phyloP scores from a whole-genome alignment of 2,888 invertebrate genomes.

The Melanophora roralis region DNA sequence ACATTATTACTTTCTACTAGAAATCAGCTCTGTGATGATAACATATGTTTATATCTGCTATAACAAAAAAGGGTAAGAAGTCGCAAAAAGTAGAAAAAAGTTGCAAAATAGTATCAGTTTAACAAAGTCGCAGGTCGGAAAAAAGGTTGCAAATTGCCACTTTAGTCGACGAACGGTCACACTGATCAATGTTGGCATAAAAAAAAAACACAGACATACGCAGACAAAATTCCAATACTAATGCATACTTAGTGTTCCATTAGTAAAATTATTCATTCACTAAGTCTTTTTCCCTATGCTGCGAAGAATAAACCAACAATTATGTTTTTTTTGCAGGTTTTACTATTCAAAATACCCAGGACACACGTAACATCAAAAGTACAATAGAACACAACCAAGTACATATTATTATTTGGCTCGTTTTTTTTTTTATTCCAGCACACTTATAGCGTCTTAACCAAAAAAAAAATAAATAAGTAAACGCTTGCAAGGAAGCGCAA shows the following conservation, averaged over 20 bases:
- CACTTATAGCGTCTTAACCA: neutral
- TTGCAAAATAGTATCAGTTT: no score
- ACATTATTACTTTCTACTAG: no score
- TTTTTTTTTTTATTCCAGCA: neutral
- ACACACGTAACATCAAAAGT: neutral
- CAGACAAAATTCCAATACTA: neutral
- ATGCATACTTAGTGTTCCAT: neutral
- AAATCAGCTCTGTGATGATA: no score
- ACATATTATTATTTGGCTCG: neutral
- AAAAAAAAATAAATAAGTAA: constrained; percentile 4
- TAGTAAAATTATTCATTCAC: no score
- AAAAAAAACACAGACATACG: no score
- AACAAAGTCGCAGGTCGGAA: no score
- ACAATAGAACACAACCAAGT: neutral
- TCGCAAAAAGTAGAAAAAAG: no score
- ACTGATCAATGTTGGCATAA: no score
- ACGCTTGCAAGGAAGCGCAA: constrained; percentile 33
- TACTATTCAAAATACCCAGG: neutral
- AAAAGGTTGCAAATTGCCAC: no score
- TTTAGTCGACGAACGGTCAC: no score
- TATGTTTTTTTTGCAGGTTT: neutral
- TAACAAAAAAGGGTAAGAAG: no score
- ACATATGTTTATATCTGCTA: no score
- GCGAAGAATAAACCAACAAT: neutral
- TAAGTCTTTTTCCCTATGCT: neutral